Evolutionary conservation across 1,140 invertebrate species (phyloP).

Genomic region (Neodiprion pinetum): DNA sequence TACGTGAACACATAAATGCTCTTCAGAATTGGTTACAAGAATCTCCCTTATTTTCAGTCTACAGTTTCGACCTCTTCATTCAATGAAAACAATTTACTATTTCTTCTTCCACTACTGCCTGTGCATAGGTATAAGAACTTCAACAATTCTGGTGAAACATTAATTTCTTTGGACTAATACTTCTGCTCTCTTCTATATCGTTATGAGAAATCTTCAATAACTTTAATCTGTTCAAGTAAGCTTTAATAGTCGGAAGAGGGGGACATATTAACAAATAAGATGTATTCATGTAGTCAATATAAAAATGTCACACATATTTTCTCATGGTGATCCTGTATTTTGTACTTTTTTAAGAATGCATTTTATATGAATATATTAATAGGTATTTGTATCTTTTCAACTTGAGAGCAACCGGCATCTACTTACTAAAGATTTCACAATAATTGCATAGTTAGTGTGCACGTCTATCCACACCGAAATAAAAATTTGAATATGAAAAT

Average conservation of each 20-base stretch:
- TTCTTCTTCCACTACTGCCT: too few relatives aligned
- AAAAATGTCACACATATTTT: conserved; percentile 8
- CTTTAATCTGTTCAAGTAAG: neutral
- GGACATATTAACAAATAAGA: neutral
- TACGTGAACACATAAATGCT: too few relatives aligned
- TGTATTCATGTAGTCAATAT: neutral
- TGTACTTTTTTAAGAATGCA: conserved; percentile 51
- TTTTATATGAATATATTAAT: conserved; percentile 36
- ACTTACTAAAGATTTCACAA: neutral
- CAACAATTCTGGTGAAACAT: too few relatives aligned
- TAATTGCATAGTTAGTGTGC: too few relatives aligned
- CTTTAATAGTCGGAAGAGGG: conserved; percentile 1
- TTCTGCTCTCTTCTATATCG: neutral
- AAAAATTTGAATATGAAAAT: neutral
- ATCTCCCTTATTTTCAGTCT: too few relatives aligned
- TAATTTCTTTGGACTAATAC: too few relatives aligned
- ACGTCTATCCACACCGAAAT: neutral
- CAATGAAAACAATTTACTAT: too few relatives aligned
- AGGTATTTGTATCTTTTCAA: conserved; percentile 21
- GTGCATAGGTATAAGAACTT: too few relatives aligned
- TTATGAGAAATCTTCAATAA: neutral
- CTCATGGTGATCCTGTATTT: conserved; percentile 36
- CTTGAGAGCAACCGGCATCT: conserved; percentile 16
- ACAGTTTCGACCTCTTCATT: too few relatives aligned
- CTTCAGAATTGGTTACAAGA: too few relatives aligned